A percentile compares a stretch with the other conserved stretches of the same genome.
Conservation (phyloP, 2,113 vertebrate species). For the Raphicerus campestris region DNA sequence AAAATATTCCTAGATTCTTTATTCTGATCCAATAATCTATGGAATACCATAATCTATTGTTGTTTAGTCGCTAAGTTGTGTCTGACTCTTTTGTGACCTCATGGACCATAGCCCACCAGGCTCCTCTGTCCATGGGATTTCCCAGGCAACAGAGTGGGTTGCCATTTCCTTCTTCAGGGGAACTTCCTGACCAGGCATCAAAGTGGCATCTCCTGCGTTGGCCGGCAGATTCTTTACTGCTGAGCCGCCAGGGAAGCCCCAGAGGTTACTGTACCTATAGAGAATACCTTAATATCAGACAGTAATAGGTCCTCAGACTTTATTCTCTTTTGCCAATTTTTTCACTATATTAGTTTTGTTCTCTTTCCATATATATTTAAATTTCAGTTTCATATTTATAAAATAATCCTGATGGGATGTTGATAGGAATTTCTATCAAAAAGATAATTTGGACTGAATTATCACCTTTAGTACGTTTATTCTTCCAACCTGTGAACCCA, state of each 20-base stretch:
- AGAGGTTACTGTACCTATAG: not conserved
- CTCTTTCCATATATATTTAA: not conserved
- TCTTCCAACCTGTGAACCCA: not conserved
- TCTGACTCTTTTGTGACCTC: not conserved
- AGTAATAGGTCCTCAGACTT: not conserved
- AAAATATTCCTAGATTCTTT: not conserved
- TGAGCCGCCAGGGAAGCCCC: not conserved
- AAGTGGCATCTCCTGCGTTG: rapidly evolving
- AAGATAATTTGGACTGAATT: not conserved
- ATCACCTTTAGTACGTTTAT: not conserved
- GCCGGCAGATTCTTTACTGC: not conserved
- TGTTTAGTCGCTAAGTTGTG: not conserved
- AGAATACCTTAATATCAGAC: not conserved
- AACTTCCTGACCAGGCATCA: not conserved
- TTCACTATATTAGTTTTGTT: not conserved
- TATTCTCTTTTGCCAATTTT: not conserved
- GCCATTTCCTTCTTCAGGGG: not conserved
- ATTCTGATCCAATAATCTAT: not conserved
- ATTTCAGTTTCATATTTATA: not conserved
- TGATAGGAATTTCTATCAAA: not conserved
- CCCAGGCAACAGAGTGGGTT: not conserved
- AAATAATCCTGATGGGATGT: not conserved
- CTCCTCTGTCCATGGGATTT: not conserved
- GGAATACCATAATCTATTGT: not conserved
- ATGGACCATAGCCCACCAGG: not conserved